Evolutionary conservation across 2,888 invertebrate species (phyloP), one percentile per base, ranked within the genome.

Genomic region (Agrilus biguttatus): DNA sequence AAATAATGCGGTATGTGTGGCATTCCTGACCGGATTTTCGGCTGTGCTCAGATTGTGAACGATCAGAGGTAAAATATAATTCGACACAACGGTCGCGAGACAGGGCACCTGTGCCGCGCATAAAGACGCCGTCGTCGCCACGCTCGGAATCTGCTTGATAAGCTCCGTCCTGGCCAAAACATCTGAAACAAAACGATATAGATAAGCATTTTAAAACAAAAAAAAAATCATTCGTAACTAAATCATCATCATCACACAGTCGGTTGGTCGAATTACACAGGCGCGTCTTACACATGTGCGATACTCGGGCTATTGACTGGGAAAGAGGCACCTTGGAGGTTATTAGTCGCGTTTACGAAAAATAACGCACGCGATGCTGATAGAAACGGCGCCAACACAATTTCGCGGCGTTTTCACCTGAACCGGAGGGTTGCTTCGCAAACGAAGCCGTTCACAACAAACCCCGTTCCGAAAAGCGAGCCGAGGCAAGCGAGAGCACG

Each of bases 91-190:
- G 53, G 70, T 64, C 23, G 66, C 68, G 43, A 74, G 61, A 33
- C 63, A 62, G 33, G 68, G 67, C 37, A 65, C 60, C 33, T 65
- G 60, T 45, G 69, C 67, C 8, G 57, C 54, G 46, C 57, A 58
- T 54, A 75, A 74, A 49, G 72, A 67, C 48, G 77, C 78, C 51
- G 75, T 71, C 49, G 74, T 66, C 12, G 78, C 78, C 46, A 82
- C 68, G 53, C 76, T 73, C 7, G 80, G 79, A 41, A 83, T 68
- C 55, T 80, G 78, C 54, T 80, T 77, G 61, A 81, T 70, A 54
- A 82, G 58, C 54, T 78, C 77, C 19, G 71, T 69, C 45, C 77
- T 68, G 14, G 80, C 73, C 45, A 70, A 63, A 19, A 71, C 66
- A 55, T 80, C 80, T 81, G 69, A 33, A 71, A 62, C 36, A 41